Conservation (phyloP, 2,888 invertebrate species). For the Meghimatium bilineatum region DNA sequence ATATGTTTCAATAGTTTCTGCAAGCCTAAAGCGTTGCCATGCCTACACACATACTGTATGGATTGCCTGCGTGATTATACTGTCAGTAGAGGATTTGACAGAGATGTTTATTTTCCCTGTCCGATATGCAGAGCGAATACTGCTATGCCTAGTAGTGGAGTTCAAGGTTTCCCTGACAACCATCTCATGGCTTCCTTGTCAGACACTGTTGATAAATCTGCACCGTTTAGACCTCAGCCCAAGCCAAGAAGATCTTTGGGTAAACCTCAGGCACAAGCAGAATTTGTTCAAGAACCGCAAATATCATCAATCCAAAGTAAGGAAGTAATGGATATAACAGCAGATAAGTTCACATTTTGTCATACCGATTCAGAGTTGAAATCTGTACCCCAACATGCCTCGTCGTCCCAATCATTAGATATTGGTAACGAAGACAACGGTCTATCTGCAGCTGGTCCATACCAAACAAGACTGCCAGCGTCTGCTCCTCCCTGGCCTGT, state of each 20-base stretch:
- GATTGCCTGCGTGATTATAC: slow-evolving; percentile 68
- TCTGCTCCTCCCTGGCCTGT: neutral
- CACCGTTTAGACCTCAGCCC: slow-evolving; percentile 41
- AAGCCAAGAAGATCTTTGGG: slow-evolving; percentile 48
- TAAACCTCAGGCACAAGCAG: neutral
- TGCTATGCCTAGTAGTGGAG: slow-evolving; percentile 60
- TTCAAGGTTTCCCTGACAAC: slow-evolving; percentile 65
- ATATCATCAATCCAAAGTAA: slow-evolving; percentile 27
- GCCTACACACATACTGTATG: slow-evolving; percentile 71
- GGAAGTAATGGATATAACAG: neutral
- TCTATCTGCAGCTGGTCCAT: neutral
- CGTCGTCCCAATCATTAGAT: neutral
- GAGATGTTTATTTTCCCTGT: slow-evolving; percentile 65
- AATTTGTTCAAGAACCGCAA: neutral
- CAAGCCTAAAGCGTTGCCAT: slow-evolving; percentile 71
- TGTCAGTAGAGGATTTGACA: slow-evolving; percentile 54
- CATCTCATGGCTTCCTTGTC: slow-evolving; percentile 65
- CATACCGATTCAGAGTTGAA: neutral
- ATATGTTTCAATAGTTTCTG: slow-evolving; percentile 65
- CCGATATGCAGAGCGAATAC: slow-evolving; percentile 64
- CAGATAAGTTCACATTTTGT: neutral
- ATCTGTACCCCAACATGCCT: neutral
- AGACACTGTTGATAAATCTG: slow-evolving; percentile 60
- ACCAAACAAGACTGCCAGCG: too few relatives aligned
- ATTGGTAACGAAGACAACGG: neutral